These are phyloP conservation scores for Schlechtendalia chinensis DNA, from an alignment of 1,140 invertebrate species.

Conservation along the genomic window DNA sequence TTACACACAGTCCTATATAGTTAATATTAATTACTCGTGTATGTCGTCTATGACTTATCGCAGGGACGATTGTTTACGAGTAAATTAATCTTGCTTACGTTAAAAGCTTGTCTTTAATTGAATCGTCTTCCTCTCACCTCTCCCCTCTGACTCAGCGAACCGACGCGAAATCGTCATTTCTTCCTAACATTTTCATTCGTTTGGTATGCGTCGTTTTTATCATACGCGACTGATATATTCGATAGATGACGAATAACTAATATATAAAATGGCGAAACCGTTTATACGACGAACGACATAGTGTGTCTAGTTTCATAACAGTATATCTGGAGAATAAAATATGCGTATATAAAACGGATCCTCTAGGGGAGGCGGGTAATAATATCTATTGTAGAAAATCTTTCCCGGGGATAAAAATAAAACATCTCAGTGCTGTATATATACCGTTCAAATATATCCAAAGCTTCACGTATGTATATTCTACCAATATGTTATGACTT, in stretches of 20 bases:
- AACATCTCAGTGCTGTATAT: too few species aligned
- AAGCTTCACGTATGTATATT: too few species aligned
- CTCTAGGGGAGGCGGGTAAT: neutral
- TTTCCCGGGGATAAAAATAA: neutral
- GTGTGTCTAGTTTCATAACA: neutral
- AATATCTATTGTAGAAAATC: neutral
- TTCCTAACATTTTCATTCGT: neutral
- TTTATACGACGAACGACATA: neutral
- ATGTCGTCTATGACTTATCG: too few species aligned
- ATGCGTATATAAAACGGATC: neutral
- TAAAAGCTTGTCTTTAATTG: neutral
- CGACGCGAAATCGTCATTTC: neutral
- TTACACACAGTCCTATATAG: too few species aligned
- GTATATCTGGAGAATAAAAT: neutral
- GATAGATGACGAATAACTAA: neutral
- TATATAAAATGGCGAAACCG: neutral
- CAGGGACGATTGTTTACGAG: too few species aligned
- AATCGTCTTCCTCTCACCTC: neutral
- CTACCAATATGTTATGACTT: too few species aligned
- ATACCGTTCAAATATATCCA: too few species aligned
- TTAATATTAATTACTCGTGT: too few species aligned
- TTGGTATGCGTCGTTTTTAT: neutral
- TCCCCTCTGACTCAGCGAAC: too few species aligned
- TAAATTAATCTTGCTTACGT: too few species aligned
- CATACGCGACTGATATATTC: neutral